Evolutionary conservation across 2,888 invertebrate genomes (phyloP).

Genomic region (Tetrapedia diversipes): DNA sequence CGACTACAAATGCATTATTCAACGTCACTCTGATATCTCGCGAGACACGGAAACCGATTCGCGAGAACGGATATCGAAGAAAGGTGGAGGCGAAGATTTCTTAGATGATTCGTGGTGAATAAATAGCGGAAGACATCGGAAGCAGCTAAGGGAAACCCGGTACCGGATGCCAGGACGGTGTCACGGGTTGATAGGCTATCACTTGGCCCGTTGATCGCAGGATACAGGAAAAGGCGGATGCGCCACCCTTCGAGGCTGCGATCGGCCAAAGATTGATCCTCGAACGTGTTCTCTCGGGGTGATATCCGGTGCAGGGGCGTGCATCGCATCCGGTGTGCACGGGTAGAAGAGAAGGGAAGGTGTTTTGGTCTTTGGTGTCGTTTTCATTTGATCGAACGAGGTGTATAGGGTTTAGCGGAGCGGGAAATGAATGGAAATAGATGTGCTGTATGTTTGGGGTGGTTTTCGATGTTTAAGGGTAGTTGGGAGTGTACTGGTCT

Average conservation of each 20-base stretch:
- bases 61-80: constrained; percentile 39
- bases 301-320: constrained; percentile 15
- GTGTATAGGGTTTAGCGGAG: neutral
- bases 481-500: too few relatives aligned
- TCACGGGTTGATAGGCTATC: constrained; percentile 51
- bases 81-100: constrained; percentile 31
- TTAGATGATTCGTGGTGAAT: constrained; percentile 44
- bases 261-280: constrained; percentile 37
- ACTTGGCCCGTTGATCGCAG: constrained; percentile 30
- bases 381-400: neutral
- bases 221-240: constrained; percentile 38
- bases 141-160: constrained; percentile 33
- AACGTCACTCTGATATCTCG: constrained; percentile 54
- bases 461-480: neutral
- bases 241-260: neutral
- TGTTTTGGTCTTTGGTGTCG: neutral
- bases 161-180: constrained; percentile 24
- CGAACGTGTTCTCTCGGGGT: neutral
- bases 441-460: neutral
- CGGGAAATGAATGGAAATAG: neutral
- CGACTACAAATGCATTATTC: constrained; percentile 54
- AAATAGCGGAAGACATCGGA: constrained; percentile 33
- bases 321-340: neutral
- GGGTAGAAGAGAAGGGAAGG: too few relatives aligned
- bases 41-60: constrained; percentile 53